Evolutionary conservation across 2,888 invertebrate species (phyloP), one percentile per base, ranked within the genome.

Genomic region (Cheilosia impressa): DNA sequence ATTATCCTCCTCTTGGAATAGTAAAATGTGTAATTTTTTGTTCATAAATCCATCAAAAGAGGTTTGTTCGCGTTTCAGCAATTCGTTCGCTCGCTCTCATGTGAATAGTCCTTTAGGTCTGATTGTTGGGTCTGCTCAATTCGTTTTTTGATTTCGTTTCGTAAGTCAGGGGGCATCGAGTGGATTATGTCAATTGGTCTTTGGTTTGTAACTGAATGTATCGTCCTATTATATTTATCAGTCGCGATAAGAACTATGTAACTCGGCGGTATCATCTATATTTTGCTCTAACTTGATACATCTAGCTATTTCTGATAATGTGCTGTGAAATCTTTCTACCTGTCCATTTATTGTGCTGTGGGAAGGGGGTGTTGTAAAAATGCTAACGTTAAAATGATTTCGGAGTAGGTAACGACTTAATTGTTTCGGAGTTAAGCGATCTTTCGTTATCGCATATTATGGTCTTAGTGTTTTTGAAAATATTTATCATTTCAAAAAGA

Each of bases 321-420:
- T 79, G 52, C 60, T 79, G 2, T 79, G 79, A 22, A 72, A 65
- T 72, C 31, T 47, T 66, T n/a, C n/a, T n/a, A n/a, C n/a, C n/a
- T n/a, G n/a, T n/a, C n/a, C n/a, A n/a, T n/a, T n/a, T n/a, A n/a
- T n/a, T n/a, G n/a, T n/a, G n/a, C n/a, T n/a, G n/a, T n/a, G n/a
- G n/a, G n/a, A n/a, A n/a, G n/a, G n/a, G n/a, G n/a, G n/a, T n/a
- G n/a, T n/a, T n/a, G n/a, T n/a, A n/a, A n/a, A n/a, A n/a, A 65
- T 65, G 17, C 13, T 17, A 45, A 75, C 34, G 43, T 38, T 17
- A n/a, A n/a, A n/a, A n/a, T n/a, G n/a, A n/a, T n/a, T n/a, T n/a
- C n/a, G n/a, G n/a, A n/a, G n/a, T n/a, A n/a, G n/a, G n/a, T n/a
- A n/a, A n/a, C n/a, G n/a, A n/a, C n/a, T n/a, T n/a, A n/a, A n/a